Evolutionary conservation across 2,888 invertebrate species (phyloP), one percentile per base, ranked within the genome.

Genomic region (Desoria tigrina): DNA sequence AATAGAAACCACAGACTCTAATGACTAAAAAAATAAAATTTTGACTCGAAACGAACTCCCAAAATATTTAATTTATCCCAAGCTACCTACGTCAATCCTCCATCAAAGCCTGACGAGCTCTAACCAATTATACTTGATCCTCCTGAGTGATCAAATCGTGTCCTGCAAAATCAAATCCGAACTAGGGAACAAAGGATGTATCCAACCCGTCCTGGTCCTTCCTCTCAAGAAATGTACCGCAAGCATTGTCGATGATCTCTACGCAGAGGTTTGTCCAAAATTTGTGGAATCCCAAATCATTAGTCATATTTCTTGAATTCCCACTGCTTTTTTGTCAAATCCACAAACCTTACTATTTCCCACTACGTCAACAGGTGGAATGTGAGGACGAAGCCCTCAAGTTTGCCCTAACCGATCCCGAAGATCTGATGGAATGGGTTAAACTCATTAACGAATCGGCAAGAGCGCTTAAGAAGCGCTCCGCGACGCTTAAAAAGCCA

Each of bases 81-180:
- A 63, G 67, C 42, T 59, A 18, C 61, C 67, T 2, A 42, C 55
- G 9, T 39, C 42, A 16, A 50, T 27, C 2, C 24, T 32, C 37
- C 67, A 63, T 14, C 67, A 67, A 58, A 67, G 67, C 42, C 61
- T 67, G 77, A 27, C 67, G 11, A 56, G 64, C 23, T 65, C 63
- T 61, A 71, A 84, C 63, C 85, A 84, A 74, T 80, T 88, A 7
- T 87, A 88, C 78, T 86, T 89, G 69, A 84, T 89, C 71, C 82
- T 90, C 18, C 85, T 89, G 80, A 88, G 85, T 18, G 90, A 90
- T 77, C 86, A 88, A 75, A 81, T 90, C 51, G 82, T 90, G 79
- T 89, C 88, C 77, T 89, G 88, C 77, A 90, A 89, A 81, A 82
- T 86, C 58, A 80, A 83, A 61, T 84, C 84, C 18, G 79, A 70